These are phyloP conservation scores for Linnaemya tessellans DNA, from an alignment of 2,888 invertebrate species.

Conservation along the genomic window DNA sequence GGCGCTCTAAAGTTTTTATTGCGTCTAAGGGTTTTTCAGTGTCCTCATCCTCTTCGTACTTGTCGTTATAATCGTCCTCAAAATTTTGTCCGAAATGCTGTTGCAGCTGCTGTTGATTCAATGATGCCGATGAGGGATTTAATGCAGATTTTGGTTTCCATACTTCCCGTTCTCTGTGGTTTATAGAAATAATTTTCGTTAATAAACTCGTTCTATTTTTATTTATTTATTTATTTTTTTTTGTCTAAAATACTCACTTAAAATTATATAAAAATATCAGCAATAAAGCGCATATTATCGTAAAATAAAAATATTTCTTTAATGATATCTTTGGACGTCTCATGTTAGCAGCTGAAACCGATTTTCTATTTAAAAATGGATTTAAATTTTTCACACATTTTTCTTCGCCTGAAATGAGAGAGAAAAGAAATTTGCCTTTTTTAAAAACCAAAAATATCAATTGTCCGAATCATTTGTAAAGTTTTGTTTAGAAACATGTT, in stretches of 20 bases:
- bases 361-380: conserved; percentile 61
- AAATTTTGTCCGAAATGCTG: conserved; percentile 59
- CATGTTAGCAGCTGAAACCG: conserved; percentile 79
- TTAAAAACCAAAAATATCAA: neutral
- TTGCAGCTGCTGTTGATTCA: conserved; percentile 72
- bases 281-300: conserved; percentile 84
- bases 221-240: conserved; percentile 28
- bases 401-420: conserved; percentile 49
- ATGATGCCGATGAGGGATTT: conserved; percentile 66
- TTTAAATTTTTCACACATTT: conserved; percentile 66
- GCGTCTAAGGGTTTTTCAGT: conserved; percentile 50
- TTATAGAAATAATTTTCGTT: neutral
- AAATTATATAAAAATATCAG: conserved; percentile 85
- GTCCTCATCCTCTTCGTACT: conserved; percentile 62
- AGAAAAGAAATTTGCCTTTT: conserved; percentile 5
- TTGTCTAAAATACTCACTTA: conserved; percentile 78
- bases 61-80: conserved; percentile 60
- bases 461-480: neutral
- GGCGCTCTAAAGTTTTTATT: neutral
- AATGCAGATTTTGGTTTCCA: conserved; percentile 80
- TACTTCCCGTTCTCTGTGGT: conserved; percentile 80
- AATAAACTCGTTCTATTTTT: too few species aligned
- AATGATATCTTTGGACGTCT: conserved; percentile 85
- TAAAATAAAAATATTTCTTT: conserved; percentile 85
- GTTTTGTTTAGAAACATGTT: too few species aligned